Conservation (phyloP, 2,797 vertebrate species). For the Sciurus vulgaris region DNA sequence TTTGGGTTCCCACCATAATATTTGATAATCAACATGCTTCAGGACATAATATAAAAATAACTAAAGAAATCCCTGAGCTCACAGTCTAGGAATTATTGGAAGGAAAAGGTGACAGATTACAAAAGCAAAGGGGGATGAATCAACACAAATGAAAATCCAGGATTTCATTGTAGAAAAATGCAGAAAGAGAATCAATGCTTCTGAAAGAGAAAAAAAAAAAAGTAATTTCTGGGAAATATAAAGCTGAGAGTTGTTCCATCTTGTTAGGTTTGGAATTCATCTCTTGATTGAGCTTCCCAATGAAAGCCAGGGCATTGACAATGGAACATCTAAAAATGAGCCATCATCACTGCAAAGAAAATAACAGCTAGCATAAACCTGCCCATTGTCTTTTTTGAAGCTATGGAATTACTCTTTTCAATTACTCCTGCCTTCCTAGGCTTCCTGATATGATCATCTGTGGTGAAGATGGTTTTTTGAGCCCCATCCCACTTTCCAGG, state of each 20-base stretch:
- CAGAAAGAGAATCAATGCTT: background rate
- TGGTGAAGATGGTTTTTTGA: slow-evolving; percentile 91
- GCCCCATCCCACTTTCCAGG: slow-evolving; percentile 91
- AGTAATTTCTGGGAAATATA: background rate
- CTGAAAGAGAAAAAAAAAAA: background rate
- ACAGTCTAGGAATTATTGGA: background rate
- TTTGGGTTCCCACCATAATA: background rate
- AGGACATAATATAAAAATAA: background rate
- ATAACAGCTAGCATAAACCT: slow-evolving; percentile 43
- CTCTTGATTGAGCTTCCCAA: background rate
- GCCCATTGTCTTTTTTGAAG: background rate
- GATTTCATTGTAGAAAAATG: slow-evolving; percentile 21
- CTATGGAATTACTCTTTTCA: background rate
- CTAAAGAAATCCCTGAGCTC: background rate
- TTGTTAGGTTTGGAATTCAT: slow-evolving; percentile 17
- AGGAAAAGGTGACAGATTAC: background rate
- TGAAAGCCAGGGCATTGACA: background rate
- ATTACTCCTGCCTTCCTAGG: slow-evolving; percentile 89
- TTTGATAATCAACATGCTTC: background rate
- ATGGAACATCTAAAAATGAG: slow-evolving; percentile 64
- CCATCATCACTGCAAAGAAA: slow-evolving; percentile 65
- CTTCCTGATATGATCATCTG: slow-evolving; percentile 88
- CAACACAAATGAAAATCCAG: slow-evolving; percentile 36
- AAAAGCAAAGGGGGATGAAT: background rate
- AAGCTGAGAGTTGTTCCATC: background rate